Evolutionary conservation across 2,888 invertebrate genomes (phyloP).

Genomic region (Cheilosia scutellata): DNA sequence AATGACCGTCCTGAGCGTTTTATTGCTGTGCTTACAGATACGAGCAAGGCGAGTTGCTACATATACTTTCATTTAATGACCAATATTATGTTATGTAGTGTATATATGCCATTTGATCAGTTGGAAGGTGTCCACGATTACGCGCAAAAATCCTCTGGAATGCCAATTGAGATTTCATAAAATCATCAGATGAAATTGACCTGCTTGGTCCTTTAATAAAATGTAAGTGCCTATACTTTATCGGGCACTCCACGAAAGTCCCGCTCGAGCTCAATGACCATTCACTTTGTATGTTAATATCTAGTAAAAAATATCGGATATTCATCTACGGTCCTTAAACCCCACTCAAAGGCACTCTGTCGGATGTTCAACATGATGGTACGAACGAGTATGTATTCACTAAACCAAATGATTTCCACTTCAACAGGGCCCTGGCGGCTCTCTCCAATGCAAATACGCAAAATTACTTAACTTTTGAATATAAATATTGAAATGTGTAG

Average conservation of each 20-base stretch:
- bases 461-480: slow-evolving; percentile 33
- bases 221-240: too few species aligned
- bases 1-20: slow-evolving; percentile 57
- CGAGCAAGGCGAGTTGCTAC: slow-evolving; percentile 20
- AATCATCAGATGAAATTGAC: not conserved
- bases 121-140: too few species aligned
- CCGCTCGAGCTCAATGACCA: not conserved
- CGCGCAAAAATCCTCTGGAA: not conserved
- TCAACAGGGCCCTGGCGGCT: not conserved
- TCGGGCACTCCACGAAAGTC: not conserved
- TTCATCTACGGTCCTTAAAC: too few species aligned
- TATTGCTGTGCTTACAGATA: slow-evolving; percentile 61
- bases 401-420: not conserved
- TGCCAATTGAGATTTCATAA: not conserved
- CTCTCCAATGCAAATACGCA: slow-evolving; percentile 17
- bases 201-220: too few species aligned
- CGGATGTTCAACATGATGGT: not conserved
- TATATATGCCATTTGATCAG: not conserved
- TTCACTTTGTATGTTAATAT: not conserved
- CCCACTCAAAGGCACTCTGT: too few species aligned
- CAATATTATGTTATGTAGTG: slow-evolving; percentile 29
- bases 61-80: slow-evolving; percentile 39
- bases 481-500: slow-evolving; percentile 13
- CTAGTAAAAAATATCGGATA: too few species aligned
- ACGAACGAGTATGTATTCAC: slow-evolving; percentile 11